Percentiles rank a stretch among this genome's conserved stretches.
Evolutionary conservation across 2,113 vertebrate species (phyloP).

Genomic region (Pandion haliaetus): DNA sequence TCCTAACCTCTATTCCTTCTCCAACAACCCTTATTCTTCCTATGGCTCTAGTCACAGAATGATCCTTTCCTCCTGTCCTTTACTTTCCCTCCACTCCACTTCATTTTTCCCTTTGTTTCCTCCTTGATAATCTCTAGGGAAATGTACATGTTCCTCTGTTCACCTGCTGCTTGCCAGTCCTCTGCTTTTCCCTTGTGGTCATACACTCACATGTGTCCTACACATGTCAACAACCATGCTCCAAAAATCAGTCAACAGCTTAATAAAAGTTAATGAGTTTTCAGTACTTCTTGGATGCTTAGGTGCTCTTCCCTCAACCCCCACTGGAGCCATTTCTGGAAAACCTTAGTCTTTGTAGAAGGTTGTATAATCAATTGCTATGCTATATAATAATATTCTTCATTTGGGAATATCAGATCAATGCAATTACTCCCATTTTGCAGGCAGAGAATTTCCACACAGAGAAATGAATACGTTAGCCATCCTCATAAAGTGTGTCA

Average conservation of each 20-base stretch:
- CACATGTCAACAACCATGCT: neutral
- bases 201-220: accelerated
- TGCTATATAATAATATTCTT: neutral
- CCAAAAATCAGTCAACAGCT: neutral
- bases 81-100: neutral
- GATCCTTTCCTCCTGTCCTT: neutral
- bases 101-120: neutral
- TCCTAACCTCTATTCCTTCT: neutral
- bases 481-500: neutral
- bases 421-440: neutral
- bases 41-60: neutral
- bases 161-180: neutral
- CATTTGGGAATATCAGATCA: neutral
- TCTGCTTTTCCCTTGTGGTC: neutral
- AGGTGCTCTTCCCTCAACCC: neutral
- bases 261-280: neutral
- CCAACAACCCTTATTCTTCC: neutral
- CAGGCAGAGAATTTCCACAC: neutral
- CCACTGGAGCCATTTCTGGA: neutral
- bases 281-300: neutral
- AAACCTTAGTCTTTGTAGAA: neutral
- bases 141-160: neutral
- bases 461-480: accelerated
- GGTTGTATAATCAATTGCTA: neutral
- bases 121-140: neutral